These are phyloP conservation scores for Capreolus pygargus DNA, from an alignment of 2,113 vertebrate species.

Conservation along the genomic window DNA sequence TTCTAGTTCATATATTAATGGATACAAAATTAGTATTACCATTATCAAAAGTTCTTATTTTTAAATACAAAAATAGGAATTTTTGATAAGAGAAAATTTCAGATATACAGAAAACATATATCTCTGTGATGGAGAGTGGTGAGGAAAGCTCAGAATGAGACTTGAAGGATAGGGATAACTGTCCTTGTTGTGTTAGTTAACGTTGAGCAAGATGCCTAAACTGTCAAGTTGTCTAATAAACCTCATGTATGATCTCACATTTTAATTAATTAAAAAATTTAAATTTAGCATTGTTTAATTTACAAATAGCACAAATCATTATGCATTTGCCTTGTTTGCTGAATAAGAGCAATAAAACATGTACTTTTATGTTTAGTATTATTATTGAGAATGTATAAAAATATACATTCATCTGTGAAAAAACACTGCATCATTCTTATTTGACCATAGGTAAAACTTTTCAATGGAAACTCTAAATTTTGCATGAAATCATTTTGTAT, in stretches of 20 bases:
- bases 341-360: background rate
- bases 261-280: background rate
- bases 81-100: conserved; percentile 8
- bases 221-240: background rate
- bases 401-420: background rate
- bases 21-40: background rate
- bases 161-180: background rate
- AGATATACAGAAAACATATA: background rate
- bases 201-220: background rate
- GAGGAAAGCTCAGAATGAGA: background rate
- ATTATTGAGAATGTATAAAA: background rate
- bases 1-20: background rate
- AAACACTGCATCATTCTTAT: background rate
- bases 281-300: background rate
- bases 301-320: background rate
- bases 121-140: background rate
- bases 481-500: background rate
- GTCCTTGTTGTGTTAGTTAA: background rate
- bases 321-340: background rate
- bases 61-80: background rate
- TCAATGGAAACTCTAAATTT: background rate
- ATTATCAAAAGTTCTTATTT: background rate
- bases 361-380: background rate
- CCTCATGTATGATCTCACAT: background rate
- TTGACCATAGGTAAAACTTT: background rate